phyloP scores from a whole-genome alignment of 2,888 invertebrate genomes.

The Oligia strigilis region DNA sequence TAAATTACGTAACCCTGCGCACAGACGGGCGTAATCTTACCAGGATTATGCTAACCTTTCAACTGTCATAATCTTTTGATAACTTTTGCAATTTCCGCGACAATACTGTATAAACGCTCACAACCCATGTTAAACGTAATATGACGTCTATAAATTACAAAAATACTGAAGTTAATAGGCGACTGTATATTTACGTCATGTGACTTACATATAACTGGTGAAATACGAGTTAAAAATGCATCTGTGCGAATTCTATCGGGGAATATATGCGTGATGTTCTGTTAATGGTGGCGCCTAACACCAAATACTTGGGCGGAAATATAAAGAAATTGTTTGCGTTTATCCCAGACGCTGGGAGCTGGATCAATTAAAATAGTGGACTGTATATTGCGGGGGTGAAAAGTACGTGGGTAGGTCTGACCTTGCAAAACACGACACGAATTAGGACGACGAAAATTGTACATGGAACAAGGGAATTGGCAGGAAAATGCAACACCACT shows the following conservation, averaged over 20 bases:
- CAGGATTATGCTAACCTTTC: slow-evolving; percentile 20
- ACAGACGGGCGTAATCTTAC: not conserved
- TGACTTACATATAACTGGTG: not conserved
- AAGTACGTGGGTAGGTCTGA: too few species aligned
- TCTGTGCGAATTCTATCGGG: not conserved
- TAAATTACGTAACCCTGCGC: not conserved
- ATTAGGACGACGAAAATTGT: too few species aligned
- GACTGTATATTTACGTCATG: too few species aligned
- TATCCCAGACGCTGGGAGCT: too few species aligned
- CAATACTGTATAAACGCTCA: not conserved
- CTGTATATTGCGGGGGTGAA: too few species aligned
- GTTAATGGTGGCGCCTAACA: too few species aligned
- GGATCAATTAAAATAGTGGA: too few species aligned
- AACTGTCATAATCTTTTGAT: slow-evolving; percentile 5
- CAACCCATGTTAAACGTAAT: not conserved
- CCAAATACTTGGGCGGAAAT: too few species aligned
- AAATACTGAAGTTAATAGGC: not conserved
- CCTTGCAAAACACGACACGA: too few species aligned
- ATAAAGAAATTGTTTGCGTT: too few species aligned
- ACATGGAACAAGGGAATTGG: too few species aligned
- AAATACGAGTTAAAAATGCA: not conserved
- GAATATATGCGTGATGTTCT: not conserved
- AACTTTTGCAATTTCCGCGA: not conserved
- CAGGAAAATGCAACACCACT: too few species aligned
- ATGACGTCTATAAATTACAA: not conserved